Base-by-base conservation (phyloP, 2,888 invertebrate species). In the Drosophila maculinotata region DNA sequence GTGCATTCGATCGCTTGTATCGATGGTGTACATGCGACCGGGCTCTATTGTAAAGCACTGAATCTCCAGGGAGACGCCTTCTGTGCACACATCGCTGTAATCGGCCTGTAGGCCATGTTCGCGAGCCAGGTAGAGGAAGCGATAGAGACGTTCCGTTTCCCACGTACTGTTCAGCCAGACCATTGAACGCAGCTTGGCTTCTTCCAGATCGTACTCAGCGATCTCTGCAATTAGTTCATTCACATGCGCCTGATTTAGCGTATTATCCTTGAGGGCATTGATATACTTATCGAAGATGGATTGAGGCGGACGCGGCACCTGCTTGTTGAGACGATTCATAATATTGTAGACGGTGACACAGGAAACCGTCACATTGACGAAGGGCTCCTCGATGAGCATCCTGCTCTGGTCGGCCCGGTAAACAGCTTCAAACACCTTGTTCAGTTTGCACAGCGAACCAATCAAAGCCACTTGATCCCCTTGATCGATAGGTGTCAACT, bases 91-190 rank as follows among this genome's bases (percentile, higher is more conserved):
- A 2, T 8, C 26, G 10, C 7, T 17, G 0, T 23, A 6, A 2
- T 68, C 56, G 1, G 39, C 9, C 10, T 38, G 9, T 0, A 66
- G 1, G 6, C 57, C 66, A 9, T 45, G 26, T 0, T 23, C 0
- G 0, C 66, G 66, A 0, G 65, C 48, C 9, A 38, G 15, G 0
- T 1, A 0, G 1, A 79, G 12, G 6, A 20, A 63, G 0, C 52
- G 47, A 44, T n/a, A 42, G 0, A 82, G 47, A 1, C 69, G 65
- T 4, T 83, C 59, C 9, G 52, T 60, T 57, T 76, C 14, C 83
- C 80, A 82, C 8, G 8, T 47, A 0, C 54, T 35, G 0, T 54
- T 44, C 0, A 86, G n/a, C 81, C 88, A 86, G 4, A 35, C 0
- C 1, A 30, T 0, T 1, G 67, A 36, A 1, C 51, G 59, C 0